Evolutionary conservation across 2,797 vertebrate species (phyloP), one percentile per base, ranked within the genome.

Genomic region (Anableps anableps): DNA sequence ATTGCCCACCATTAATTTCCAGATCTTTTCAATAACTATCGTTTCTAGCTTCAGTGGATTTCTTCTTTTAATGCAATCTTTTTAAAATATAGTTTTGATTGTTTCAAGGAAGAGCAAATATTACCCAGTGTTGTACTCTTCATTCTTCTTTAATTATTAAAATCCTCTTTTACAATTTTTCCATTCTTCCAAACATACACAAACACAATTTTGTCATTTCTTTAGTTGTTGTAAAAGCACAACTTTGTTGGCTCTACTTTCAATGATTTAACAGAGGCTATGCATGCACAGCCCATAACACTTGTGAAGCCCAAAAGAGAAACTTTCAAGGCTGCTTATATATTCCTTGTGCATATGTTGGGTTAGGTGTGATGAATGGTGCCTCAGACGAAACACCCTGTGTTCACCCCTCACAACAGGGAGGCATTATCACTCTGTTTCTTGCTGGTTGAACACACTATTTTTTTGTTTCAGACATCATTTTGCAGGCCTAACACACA

Each of bases 351-450:
- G 64, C 64, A 26, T 68, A 41, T 38, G 64, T 68, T 26, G 38
- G 21, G 64, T 68, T 68, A 41, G 64, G 64, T 68, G 21, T 68
- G 64, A 68, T 68, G 64, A 68, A 68, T 68, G 64, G 21, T 41
- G 64, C 23, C 36, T 68, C 64, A 41, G 64, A 68, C 41, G 36
- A 41, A 68, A 26, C 36, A 26, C 36, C 36, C 64, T 26, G 64
- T 68, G 38, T 68, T 68, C 64, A 41, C 64, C 64, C 21, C 10
- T 4, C 36, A 68, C 36, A 68, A 41, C 21, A 17, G 64, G 36
- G 36, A 68, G 64, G 21, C 21, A 13, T 68, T 68, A 68, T 68
- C 64, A 26, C 64, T 68, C 64, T 68, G 36, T 68, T 41, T 36
- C 36, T 38, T 41, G 21, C 36, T 68, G 64, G 64, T 68, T 41